These are phyloP conservation scores for Cerceris rybyensis DNA, from an alignment of 2,888 invertebrate genomes.

Conservation along the genomic window DNA sequence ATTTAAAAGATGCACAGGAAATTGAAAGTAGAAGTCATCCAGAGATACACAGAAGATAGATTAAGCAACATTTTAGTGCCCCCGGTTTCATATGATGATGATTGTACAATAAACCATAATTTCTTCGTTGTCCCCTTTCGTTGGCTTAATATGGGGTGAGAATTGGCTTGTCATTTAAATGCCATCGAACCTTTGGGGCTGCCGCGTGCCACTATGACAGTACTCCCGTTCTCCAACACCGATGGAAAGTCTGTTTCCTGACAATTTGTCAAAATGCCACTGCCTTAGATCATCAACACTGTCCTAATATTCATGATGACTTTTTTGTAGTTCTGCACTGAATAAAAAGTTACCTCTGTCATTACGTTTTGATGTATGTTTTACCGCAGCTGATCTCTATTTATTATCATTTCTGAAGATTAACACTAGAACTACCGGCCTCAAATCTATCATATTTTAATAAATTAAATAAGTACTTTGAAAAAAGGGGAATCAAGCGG, in stretches of 20 bases:
- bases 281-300: slow-evolving; percentile 10
- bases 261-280: slow-evolving; percentile 61
- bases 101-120: slow-evolving; percentile 17
- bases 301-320: not conserved
- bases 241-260: slow-evolving; percentile 55
- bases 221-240: slow-evolving; percentile 15
- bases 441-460: too few relatives aligned
- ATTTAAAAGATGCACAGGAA: too few relatives aligned
- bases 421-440: too few relatives aligned
- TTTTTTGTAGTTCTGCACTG: not conserved
- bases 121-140: slow-evolving; percentile 63
- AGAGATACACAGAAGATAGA: not conserved
- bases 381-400: too few relatives aligned
- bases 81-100: slow-evolving; percentile 43
- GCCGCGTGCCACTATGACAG: slow-evolving; percentile 42
- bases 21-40: too few relatives aligned
- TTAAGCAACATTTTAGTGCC: not conserved
- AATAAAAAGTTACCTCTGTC: not conserved
- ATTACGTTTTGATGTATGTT: too few relatives aligned
- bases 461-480: too few relatives aligned
- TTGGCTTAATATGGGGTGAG: slow-evolving; percentile 62
- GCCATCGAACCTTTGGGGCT: slow-evolving; percentile 65
- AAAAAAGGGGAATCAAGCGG: too few relatives aligned
- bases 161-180: slow-evolving; percentile 76
- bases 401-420: too few relatives aligned